phyloP scores from a whole-genome alignment of 2,888 invertebrate genomes.

The Drosophila bunnanda region DNA sequence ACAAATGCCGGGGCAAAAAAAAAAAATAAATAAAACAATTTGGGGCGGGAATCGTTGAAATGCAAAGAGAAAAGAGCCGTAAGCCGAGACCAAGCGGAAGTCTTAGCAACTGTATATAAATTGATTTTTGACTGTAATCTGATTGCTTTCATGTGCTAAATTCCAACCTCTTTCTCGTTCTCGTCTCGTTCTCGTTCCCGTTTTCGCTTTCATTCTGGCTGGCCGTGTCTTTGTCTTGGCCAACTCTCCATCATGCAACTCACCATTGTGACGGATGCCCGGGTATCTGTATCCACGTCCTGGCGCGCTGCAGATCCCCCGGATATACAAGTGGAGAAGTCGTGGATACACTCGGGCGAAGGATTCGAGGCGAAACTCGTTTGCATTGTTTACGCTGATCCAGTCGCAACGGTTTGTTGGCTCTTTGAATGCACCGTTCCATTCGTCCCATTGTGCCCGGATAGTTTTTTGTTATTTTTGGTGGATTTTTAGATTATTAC shows the following conservation, averaged over 20 bases:
- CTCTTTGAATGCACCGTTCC: conserved; percentile 55
- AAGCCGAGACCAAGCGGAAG: conserved; percentile 27
- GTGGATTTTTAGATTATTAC: conserved; percentile 59
- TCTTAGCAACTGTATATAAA: conserved; percentile 53
- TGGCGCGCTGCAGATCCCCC: conserved; percentile 86
- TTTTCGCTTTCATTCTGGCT: conserved; percentile 9
- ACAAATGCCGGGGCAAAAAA: conserved; percentile 28
- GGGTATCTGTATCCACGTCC: conserved; percentile 11
- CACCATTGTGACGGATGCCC: conserved; percentile 35
- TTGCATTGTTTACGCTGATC: conserved; percentile 89
- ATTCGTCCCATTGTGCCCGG: conserved; percentile 50
- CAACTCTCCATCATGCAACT: conserved; percentile 23
- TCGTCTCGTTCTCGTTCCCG: conserved; percentile 10
- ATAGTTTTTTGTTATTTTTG: conserved; percentile 44
- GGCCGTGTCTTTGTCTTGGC: conserved; percentile 12
- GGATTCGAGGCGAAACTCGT: conserved; percentile 89
- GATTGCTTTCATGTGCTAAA: conserved; percentile 54
- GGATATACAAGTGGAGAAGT: conserved; percentile 89
- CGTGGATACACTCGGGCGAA: conserved; percentile 90
- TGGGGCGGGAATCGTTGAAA: conserved; percentile 25
- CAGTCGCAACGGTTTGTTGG: conserved; percentile 87
- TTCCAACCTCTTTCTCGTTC: conserved; percentile 13
- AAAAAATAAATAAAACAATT: conserved; percentile 44
- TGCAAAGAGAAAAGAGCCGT: conserved; percentile 10
- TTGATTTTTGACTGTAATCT: conserved; percentile 62